These are phyloP conservation scores for Acipenser oxyrinchus DNA, from an alignment of 2,797 vertebrate species.

Conservation along the genomic window DNA sequence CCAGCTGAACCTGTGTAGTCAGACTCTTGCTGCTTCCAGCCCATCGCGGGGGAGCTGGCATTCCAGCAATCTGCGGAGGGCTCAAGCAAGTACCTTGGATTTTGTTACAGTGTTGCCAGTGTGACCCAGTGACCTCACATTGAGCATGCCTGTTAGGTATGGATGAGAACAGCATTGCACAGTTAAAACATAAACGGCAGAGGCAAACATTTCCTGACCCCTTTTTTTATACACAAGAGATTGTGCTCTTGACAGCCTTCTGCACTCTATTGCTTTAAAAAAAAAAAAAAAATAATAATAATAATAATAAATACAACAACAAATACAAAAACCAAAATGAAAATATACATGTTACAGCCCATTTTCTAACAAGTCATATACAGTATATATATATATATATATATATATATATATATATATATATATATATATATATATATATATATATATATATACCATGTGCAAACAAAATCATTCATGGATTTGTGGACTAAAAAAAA, in stretches of 20 bases:
- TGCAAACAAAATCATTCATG: constrained; percentile 55
- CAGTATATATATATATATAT: no score
- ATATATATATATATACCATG: constrained; percentile 44
- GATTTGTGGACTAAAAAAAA: constrained; percentile 50
- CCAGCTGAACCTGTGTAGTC: no score
- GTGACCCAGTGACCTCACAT: constrained; percentile 20
- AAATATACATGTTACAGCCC: constrained; percentile 58
- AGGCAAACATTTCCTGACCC: constrained; percentile 66
- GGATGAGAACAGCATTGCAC: constrained; percentile 65
- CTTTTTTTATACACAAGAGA: constrained; percentile 55
- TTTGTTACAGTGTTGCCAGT: constrained; percentile 20
- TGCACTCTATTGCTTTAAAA: constrained; percentile 97
- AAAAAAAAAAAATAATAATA: constrained; percentile 59
- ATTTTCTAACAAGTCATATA: constrained; percentile 39
- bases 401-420: no score
- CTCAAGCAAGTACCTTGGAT: neutral
- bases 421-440: constrained; percentile 39
- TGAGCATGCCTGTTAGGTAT: constrained; percentile 47
- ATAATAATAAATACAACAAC: constrained; percentile 54
- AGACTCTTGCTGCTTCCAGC: no score
- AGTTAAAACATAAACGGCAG: constrained; percentile 64
- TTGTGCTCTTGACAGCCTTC: constrained; percentile 88
- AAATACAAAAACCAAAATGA: constrained; percentile 53
- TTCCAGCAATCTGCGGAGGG: no score
- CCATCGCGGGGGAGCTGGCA: no score